Evolutionary conservation across 1,140 invertebrate species (phyloP).

Genomic region (Thaumetopoea pityocampa): DNA sequence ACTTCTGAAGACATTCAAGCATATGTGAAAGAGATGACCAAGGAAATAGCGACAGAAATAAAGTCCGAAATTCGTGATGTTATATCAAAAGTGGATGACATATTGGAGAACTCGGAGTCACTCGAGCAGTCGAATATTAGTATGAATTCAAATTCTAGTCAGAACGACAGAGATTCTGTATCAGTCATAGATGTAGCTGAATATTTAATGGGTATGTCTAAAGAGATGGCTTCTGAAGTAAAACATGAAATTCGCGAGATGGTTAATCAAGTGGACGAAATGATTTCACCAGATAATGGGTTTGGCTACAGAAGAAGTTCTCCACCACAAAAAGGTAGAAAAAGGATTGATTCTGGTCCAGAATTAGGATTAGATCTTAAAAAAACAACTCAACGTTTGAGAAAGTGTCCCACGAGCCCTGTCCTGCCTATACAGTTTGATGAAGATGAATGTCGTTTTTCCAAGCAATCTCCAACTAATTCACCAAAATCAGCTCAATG

Average conservation of each 20-base stretch:
- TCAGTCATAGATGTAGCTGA: constrained; percentile 84
- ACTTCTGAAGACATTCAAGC: constrained; percentile 82
- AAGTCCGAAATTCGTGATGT: constrained; percentile 88
- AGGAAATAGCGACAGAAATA: constrained; percentile 86
- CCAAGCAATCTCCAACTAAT: constrained; percentile 45
- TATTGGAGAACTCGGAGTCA: constrained; percentile 80
- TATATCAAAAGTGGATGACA: constrained; percentile 86
- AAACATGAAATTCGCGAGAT: constrained; percentile 85
- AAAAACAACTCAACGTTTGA: constrained; percentile 42
- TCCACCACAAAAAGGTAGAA: constrained; percentile 54
- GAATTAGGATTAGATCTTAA: constrained; percentile 62
- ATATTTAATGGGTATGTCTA: constrained; percentile 85
- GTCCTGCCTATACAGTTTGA: constrained; percentile 45
- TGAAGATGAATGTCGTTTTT: constrained; percentile 37
- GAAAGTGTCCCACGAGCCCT: constrained; percentile 72
- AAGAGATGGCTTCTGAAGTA: constrained; percentile 86
- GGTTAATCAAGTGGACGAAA: constrained; percentile 83
- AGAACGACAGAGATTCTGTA: constrained; percentile 79
- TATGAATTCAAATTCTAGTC: constrained; percentile 63
- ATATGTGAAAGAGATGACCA: constrained; percentile 85
- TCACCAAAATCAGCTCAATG: constrained; percentile 66
- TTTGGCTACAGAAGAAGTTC: constrained; percentile 58
- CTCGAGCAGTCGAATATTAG: constrained; percentile 67
- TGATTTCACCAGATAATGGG: constrained; percentile 77
- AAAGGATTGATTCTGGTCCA: constrained; percentile 63